Evolutionary conservation across 2,113 vertebrate species (phyloP).

Genomic region (Smithornis capensis): DNA sequence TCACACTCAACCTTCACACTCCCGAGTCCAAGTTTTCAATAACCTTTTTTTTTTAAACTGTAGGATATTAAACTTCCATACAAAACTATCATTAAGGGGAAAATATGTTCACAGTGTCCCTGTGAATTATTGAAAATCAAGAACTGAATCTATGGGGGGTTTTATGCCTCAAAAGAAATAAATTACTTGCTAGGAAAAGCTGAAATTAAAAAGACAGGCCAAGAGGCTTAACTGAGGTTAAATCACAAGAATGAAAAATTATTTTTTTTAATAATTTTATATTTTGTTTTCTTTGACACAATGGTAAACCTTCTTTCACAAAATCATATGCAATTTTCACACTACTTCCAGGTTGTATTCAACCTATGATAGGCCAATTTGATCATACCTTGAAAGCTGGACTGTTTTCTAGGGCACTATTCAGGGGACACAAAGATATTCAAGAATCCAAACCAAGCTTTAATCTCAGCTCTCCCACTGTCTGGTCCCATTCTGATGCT

Average conservation of each 20-base stretch:
- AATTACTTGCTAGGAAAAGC: background rate
- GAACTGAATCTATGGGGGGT: background rate
- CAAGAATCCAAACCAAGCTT: background rate
- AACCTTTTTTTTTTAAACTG: conserved; percentile 9
- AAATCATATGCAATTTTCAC: background rate
- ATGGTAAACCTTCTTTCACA: background rate
- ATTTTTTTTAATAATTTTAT: background rate
- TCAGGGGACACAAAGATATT: background rate
- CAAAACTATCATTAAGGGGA: conserved; percentile 48
- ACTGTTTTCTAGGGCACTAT: background rate
- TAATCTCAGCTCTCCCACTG: background rate
- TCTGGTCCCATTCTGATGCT: background rate
- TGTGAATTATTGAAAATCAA: conserved; percentile 56
- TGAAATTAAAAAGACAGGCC: background rate
- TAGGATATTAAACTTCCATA: conserved; percentile 52
- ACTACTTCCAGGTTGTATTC: background rate
- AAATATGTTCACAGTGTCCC: conserved; percentile 60
- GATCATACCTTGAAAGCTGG: background rate
- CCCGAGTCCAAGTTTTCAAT: conserved; percentile 52
- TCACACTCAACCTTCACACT: conserved; percentile 66
- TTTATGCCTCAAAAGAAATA: conserved; percentile 22
- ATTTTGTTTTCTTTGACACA: background rate
- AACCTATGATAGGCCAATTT: background rate
- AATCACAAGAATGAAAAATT: background rate
- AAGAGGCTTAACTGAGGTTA: background rate